phyloP scores from a whole-genome alignment of 2,888 invertebrate species.

The Micoletzkya japonica region DNA sequence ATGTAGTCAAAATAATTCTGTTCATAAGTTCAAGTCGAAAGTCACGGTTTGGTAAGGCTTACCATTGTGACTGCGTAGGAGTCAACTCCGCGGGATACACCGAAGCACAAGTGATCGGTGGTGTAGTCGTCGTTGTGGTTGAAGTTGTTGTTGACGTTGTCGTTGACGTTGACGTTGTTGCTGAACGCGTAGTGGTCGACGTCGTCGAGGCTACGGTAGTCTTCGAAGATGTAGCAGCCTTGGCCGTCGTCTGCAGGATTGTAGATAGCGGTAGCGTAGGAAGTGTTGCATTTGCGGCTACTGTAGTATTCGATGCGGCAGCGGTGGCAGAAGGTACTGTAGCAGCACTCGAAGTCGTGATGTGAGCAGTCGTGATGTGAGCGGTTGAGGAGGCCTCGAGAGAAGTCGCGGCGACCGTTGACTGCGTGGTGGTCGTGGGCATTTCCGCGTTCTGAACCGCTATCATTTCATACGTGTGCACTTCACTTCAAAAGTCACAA shows the following conservation, averaged over 20 bases:
- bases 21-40: too few species aligned
- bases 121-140: not conserved
- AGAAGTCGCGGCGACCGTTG: not conserved
- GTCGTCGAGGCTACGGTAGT: not conserved
- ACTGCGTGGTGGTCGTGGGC: not conserved
- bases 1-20: too few species aligned
- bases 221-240: not conserved
- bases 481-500: too few species aligned
- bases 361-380: not conserved
- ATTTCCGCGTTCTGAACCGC: not conserved
- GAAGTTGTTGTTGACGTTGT: not conserved
- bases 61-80: too few species aligned
- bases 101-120: too few species aligned
- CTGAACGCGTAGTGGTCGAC: not conserved
- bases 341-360: not conserved
- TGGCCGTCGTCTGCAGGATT: too few species aligned
- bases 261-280: too few species aligned
- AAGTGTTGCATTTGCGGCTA: not conserved
- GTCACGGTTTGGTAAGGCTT: too few species aligned
- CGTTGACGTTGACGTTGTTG: not conserved
- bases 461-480: not conserved
- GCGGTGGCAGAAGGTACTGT: not conserved
- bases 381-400: not conserved
- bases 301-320: not conserved
- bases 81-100: too few species aligned